Base-by-base conservation (phyloP, 2,888 invertebrate genomes). In the Philhelius pedissequus region DNA sequence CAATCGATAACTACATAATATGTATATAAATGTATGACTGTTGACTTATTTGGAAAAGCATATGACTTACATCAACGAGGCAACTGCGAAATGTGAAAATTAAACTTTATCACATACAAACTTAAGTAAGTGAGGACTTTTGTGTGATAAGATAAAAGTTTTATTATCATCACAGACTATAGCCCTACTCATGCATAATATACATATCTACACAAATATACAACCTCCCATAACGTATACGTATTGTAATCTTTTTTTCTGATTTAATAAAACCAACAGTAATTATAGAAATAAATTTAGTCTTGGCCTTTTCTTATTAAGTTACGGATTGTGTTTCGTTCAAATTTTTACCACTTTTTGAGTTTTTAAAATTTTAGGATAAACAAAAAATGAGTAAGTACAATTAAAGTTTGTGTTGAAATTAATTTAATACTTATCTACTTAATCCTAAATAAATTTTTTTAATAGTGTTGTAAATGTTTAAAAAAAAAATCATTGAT, bases 231-330 rank as follows among this genome's bases (percentile, higher is more conserved):
- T 20, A 69, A 22, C 9, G 15, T 52, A 50, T 13, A n/a, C n/a
- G n/a, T n/a, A 22, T 27, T 30, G 50, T 52, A 43, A 62, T 68
- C 43, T 45, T 58, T 9, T 30, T 6, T 9, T 64, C 43, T 43
- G 48, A 45, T 77, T 62, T 73, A 73, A 78, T 74, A 74, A 60
- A 74, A 56, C 48, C 62, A 69, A 64, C 43, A 69, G 79, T 30
- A 27, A 22, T 27, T 22, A 40, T 45, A 62, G 35, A 58, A 66
- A 15, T 43, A 54, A 83, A 56, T 83, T 83, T 79, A 74, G 74
- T 79, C 64, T 70, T 56, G 35, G 50, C 25, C 32, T 50, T 78
- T 56, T 35, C 52, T 62, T 56, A 52, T 48, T 64, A 32, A 54
- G 69, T 22, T 13, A 69, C 62, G 71, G 66, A 18, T 48, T 48